Evolutionary conservation across 2,888 invertebrate genomes (phyloP).

Genomic region (Pseudococcus viburni): DNA sequence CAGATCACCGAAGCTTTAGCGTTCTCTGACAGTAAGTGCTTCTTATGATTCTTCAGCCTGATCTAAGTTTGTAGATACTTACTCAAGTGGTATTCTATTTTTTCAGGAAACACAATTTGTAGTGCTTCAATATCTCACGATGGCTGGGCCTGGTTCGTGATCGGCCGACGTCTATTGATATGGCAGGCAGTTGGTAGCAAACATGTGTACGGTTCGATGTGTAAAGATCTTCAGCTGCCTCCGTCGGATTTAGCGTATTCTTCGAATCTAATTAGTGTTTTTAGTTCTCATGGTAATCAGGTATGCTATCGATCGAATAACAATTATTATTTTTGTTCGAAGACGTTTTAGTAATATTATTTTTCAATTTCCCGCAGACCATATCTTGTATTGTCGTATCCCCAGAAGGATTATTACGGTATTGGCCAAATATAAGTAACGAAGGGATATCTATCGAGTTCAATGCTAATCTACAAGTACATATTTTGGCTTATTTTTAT

Average conservation of each 20-base stretch:
- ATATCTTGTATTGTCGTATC: conserved; percentile 93
- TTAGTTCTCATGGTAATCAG: conserved; percentile 75
- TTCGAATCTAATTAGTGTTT: conserved; percentile 86
- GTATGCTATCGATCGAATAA: conserved; percentile 69
- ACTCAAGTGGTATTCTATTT: neutral
- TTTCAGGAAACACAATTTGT: conserved; percentile 56
- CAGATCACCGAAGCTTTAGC: conserved; percentile 64
- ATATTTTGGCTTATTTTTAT: neutral
- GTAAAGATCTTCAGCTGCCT: conserved; percentile 88
- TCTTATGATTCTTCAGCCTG: neutral
- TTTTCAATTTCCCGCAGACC: conserved; percentile 72
- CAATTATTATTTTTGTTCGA: neutral
- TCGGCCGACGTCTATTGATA: conserved; percentile 85
- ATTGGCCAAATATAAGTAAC: conserved; percentile 92
- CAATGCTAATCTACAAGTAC: conserved; percentile 83
- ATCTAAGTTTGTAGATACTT: too few relatives aligned
- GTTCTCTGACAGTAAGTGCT: conserved; percentile 59
- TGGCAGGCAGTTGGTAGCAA: conserved; percentile 79
- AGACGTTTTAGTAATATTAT: neutral
- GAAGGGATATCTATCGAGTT: conserved; percentile 89
- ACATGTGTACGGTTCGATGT: conserved; percentile 74
- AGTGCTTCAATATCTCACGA: conserved; percentile 74
- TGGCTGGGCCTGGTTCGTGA: conserved; percentile 89
- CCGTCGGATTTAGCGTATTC: conserved; percentile 94
- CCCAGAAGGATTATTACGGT: conserved; percentile 92